These are phyloP conservation scores for Scalopus aquaticus DNA, from an alignment of 2,113 vertebrate genomes.

Conservation along the genomic window DNA sequence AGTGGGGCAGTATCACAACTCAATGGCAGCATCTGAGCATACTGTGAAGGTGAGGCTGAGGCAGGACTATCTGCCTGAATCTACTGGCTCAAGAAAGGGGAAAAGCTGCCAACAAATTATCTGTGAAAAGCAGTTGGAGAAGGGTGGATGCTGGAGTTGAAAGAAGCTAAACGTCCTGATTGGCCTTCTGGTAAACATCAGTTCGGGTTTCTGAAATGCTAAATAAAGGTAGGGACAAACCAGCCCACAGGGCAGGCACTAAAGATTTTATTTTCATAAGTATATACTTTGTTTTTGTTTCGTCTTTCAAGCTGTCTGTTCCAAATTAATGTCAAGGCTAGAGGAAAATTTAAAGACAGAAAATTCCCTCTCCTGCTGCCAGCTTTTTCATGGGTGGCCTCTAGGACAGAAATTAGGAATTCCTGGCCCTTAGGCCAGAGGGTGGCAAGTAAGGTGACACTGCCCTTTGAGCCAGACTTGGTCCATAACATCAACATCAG, in stretches of 20 bases:
- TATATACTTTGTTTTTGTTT: background rate
- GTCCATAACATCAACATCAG: background rate
- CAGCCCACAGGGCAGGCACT: background rate
- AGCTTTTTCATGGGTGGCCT: background rate
- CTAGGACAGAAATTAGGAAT: background rate
- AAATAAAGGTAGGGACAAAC: background rate
- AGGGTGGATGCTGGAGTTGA: background rate
- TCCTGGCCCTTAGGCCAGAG: background rate
- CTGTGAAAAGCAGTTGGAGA: background rate
- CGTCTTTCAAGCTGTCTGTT: background rate
- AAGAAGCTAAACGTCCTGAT: background rate
- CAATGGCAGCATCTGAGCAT: background rate
- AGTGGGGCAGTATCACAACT: background rate
- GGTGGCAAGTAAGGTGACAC: background rate
- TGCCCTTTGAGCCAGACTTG: background rate
- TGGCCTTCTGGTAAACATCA: background rate
- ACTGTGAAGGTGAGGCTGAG: background rate
- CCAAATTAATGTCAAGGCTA: slow-evolving; percentile 14
- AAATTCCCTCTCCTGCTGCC: background rate
- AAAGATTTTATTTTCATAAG: background rate
- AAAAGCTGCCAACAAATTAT: background rate
- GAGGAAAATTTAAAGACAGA: background rate
- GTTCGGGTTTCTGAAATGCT: background rate
- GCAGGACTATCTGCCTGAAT: background rate
- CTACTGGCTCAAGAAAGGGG: background rate